Base-by-base conservation (phyloP, 2,888 invertebrate species). In the Acrobasis suavella region DNA sequence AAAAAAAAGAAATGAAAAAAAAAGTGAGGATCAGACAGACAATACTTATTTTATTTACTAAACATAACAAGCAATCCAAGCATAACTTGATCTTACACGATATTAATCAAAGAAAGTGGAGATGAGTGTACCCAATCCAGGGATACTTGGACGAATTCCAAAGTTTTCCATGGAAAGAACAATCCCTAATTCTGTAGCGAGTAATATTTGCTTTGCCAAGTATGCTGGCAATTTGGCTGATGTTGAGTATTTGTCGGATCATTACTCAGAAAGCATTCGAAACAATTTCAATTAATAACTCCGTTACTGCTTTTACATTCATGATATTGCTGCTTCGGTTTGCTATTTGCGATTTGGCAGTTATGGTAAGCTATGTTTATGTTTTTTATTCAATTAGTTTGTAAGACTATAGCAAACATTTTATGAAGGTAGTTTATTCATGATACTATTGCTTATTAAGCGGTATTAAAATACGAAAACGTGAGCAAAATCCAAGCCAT, bases 131-230 rank as follows among this genome's bases (percentile, higher is more conserved):
- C 73, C 70, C 75, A 71, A 77, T 73, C 74, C 72, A 73, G 69
- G 72, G 74, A 70, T 68, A 68, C 72, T 80, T 87, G 87, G 87
- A 86, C 59, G 60, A 32, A 64, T 68, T 83, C 87, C 87, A 86
- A 78, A 69, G 69, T 73, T 72, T n/a, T 71, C 65, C 71, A 73
- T 74, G 72, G 68, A 74, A 76, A 72, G 62, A 65, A 68, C 69
- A 69, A 69, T 69, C 69, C 72, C 75, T 82, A 79, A 81, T 78
- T 77, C 72, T 75, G 75, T 70, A 72, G 71, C 67, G 75, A 78
- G 78, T 75, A 73, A 70, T 69, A 67, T 62, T 71, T 67, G 69
- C 69, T 69, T 72, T 77, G 78, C 79, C 79, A 80, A 80, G 80
- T 81, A 68, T 75, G 69, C 76, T 72, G 65, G 67, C 58, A 60